Percentiles rank a stretch among this genome's conserved stretches.
Evolutionary conservation across 1,140 invertebrate species (phyloP).

Genomic region (Hyphantria cunea): DNA sequence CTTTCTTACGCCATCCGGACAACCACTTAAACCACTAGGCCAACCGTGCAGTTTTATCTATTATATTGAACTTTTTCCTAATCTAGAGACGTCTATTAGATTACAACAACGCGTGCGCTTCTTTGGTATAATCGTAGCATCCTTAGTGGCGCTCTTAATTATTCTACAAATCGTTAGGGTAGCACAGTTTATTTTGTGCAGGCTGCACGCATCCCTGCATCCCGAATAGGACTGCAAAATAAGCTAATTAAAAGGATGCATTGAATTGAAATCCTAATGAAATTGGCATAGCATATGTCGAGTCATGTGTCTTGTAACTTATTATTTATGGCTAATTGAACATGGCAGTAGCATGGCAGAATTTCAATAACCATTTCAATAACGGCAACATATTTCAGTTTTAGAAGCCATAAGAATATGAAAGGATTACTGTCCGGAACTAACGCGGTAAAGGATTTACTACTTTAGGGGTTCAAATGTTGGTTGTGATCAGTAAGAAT

Average conservation of each 20-base stretch:
- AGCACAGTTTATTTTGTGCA: constrained; percentile 23
- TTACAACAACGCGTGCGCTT: too few species aligned
- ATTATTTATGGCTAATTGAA: constrained; percentile 2
- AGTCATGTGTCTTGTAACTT: too few species aligned
- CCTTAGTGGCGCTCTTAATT: constrained; percentile 10
- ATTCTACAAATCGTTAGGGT: constrained; percentile 15
- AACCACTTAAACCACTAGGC: too few species aligned
- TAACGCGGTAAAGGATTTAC: not conserved
- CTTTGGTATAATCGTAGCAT: too few species aligned
- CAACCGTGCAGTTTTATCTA: too few species aligned
- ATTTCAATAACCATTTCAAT: not conserved
- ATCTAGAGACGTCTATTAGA: too few species aligned
- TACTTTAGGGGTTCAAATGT: constrained; percentile 8
- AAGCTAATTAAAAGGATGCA: constrained; percentile 16
- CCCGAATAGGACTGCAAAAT: constrained; percentile 15
- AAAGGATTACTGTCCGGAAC: not conserved
- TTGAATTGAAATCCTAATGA: not conserved
- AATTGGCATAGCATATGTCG: not conserved
- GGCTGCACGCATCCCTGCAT: constrained; percentile 24
- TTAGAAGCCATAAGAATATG: not conserved
- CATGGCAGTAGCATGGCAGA: too few species aligned
- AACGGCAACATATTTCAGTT: not conserved
- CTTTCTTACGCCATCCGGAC: too few species aligned
- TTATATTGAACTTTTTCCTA: too few species aligned
- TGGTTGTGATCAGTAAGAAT: constrained; percentile 2